Base-by-base conservation (phyloP, 2,113 vertebrate species). In the Phylloscopus whistleri region DNA sequence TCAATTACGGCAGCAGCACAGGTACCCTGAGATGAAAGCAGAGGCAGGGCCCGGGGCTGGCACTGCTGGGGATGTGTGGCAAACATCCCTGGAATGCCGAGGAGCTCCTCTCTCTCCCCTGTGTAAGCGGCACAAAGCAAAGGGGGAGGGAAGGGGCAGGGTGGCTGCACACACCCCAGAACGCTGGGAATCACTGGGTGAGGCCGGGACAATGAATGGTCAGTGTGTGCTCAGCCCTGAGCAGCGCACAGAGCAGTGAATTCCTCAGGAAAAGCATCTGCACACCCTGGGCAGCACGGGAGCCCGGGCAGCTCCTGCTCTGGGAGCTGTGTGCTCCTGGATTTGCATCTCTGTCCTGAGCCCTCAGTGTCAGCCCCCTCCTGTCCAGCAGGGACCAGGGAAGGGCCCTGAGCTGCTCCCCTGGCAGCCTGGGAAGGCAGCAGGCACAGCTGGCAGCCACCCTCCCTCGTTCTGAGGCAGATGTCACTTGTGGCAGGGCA, bases 1-100 rank as follows among this genome's bases (percentile, higher is more conserved):
- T 94, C 62, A 80, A 67, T 87, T 87, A 24, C 23, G 93, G 72
- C 95, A 92, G 59, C 41, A 41, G 41, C 41, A 41, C 93, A 95
- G 92, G 35, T 91, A 87, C 41, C 95, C 75, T 70, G 89, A 88
- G 82, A 24, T 33, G 53, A 58, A n/a, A 60, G 79, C 93, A 43
- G 72, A 90, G 95, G 94, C 78, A 91, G 97, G 90, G 20, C 81
- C 74, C 53, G 11, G 46, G 87, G 91, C 93, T 90, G 89, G 94
- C 79, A 39, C 85, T 49, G 75, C 66, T 77, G 37, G 16, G 64
- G 53, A 16, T 75, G 93, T 13, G 6, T 27, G 48, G 90, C 80
- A 67, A 53, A 31, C 63, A 20, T 9, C 75, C 75, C 87, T 20
- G 62, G 13, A 24, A 19, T 35, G 11, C 12, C 39, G 74, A n/a